phyloP scores from a whole-genome alignment of 2,797 vertebrate species.

The Phrynocephalus vlangalii region DNA sequence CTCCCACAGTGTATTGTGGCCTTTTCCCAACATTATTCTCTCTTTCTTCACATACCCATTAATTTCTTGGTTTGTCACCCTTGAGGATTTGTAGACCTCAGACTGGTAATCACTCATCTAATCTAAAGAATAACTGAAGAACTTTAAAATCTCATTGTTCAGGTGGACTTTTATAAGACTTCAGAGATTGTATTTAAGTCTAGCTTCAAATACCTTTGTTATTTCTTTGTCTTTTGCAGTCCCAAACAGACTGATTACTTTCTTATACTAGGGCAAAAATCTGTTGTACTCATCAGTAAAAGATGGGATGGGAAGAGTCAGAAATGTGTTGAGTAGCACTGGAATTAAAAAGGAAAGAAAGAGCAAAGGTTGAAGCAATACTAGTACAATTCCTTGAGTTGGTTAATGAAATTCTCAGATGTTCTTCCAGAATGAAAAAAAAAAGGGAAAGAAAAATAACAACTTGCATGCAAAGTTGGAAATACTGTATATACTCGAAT shows the following conservation, averaged over 20 bases:
- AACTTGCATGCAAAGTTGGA: no score
- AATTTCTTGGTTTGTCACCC: no score
- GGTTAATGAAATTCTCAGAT: background rate
- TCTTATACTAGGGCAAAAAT: background rate
- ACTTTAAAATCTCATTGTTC: background rate
- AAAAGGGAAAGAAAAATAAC: no score
- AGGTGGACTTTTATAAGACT: background rate
- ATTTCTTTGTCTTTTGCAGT: background rate
- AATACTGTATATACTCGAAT: no score
- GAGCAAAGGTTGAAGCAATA: background rate
- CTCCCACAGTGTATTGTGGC: no score
- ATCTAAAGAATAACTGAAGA: background rate
- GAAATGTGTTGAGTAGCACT: background rate
- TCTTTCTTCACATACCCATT: no score
- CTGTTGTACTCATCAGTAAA: background rate
- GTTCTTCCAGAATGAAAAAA: no score
- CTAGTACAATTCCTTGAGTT: background rate
- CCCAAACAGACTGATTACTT: background rate
- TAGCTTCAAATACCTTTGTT: background rate
- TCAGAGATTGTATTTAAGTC: background rate
- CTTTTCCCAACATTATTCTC: no score
- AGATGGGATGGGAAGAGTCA: no score
- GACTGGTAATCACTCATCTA: no score
- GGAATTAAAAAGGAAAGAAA: background rate
- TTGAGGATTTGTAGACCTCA: no score